Evolutionary conservation across 2,888 invertebrate genomes (phyloP), one percentile per base, ranked within the genome.

Genomic region (Drosophila subquinaria): DNA sequence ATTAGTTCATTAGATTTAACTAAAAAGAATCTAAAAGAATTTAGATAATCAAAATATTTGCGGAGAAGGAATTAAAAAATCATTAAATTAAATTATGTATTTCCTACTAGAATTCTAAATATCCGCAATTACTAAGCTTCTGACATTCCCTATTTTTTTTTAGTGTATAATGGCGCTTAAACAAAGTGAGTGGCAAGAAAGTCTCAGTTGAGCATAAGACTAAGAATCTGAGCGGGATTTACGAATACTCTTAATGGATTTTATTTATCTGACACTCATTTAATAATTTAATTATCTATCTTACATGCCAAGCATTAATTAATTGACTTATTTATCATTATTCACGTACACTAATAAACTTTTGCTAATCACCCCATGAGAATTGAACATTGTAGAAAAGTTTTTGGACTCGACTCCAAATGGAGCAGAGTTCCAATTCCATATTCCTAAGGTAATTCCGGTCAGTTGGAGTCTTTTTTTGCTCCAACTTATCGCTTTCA

Each of bases 341-440:
- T 23, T 13, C 33, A 17, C 4, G 1, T 40, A 11, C 9, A 30
- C 33, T 15, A 11, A 36, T 38, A 20, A 9, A 40, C 45, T 67
- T 66, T 57, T 57, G 55, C 35, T 47, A 36, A 65, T 40, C 65
- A 20, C 42, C 55, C 42, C 38, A 47, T 17, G 35, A 53, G 53
- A 36, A 9, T 11, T 43, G 13, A 20, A 55, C 1, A 23, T 20
- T 20, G n/a, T 36, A n/a, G 36, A 61, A 70, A 57, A 47, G 20
- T 77, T 77, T 74, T 73, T 73, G 59, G 59, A 57, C 60, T 20
- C 63, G 56, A 47, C 64, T 76, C 68, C 68, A 76, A 76, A 47
- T 76, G 69, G 69, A 55, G 64, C 76, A 67, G 4, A 63, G 59
- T 17, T 56, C 56, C 45, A 57, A 11, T 57, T 48, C 13, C 69